Evolutionary conservation across 2,797 vertebrate species (phyloP), one percentile per base, ranked within the genome.

Genomic region (Agapornis canus): DNA sequence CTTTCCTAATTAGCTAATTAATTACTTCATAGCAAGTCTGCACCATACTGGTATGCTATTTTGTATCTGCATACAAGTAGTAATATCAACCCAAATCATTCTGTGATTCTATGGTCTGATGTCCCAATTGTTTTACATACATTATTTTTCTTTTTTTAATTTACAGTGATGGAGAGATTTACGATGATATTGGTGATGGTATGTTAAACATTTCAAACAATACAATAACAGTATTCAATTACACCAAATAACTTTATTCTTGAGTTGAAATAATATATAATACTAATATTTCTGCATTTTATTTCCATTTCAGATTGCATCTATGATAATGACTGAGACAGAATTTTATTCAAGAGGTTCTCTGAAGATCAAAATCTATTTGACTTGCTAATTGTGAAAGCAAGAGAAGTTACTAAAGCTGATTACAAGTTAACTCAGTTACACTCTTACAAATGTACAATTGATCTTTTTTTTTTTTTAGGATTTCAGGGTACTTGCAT

Each of bases 161-260:
- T 97, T 96, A 42, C 97, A 99, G 99, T 9, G 98, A 99, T 93
- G 98, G 97, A 52, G 99, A 99, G 45, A 99, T 99, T 96, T 99
- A 99, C 16, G 99, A 99, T 65, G 99, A 99, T 47, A 98, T 99
- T 82, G 98, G 98, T 95, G 98, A 99, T 8, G 99, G 99, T 99
- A 98, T 26, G 98, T 98, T 77, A 60, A 51, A 78, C 4, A 51
- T 60, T 76, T 92, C 45, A 65, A 89, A 82, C 8, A 92, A 35
- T 45, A 51, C 18, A 82, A 17, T 22, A 54, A 65, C 20, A 80
- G 40, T 32, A 35, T 65, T 89, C 15, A 85, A 29, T 79, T 77
- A 43, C 10, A 77, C 11, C 27, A 43, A 80, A 64, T 68, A 66
- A 64, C 7, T 72, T 76, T 35, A 60, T 64, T 10, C 37, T 26